Base-by-base conservation (phyloP, 37 sponge, comb jelly and placozoan species). In the Ephydatia muelleri region DNA sequence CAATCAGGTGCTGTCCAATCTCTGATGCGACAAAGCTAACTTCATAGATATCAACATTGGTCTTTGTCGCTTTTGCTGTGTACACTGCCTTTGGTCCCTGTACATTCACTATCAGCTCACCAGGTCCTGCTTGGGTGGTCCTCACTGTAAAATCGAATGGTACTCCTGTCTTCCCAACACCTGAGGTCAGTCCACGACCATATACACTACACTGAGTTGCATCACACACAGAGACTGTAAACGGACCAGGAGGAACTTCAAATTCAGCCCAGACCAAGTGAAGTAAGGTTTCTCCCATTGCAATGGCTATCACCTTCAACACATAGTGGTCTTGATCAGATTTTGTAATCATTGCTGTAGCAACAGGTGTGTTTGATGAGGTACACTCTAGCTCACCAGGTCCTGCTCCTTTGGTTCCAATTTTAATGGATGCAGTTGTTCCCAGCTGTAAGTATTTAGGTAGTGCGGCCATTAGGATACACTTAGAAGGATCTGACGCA, bases 391-490 rank as follows among this genome's bases (percentile, higher is more conserved):
- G 72, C 48, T 82, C 48, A 2, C 84, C 88, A 14, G 79, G 80
- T 12, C 94, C 94, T 38, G 83, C 91, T 30, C 65, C 66, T n/a
- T 84, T 90, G 66, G 82, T 93, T 76, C 78, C 73, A 34, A 93
- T 85, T 22, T 68, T 64, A 40, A 93, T 65, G 26, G 67, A 38
- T 21, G 78, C n/a, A n/a, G 43, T 81, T 22, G 82, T 78, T 26
- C 84, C 84, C 68, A 85, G 28, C 38, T 85, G 78, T 37, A 90
- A 74, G 87, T 66, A 70, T 30, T 80, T 65, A 37, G 76, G 30
- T 26, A 81, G 49, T 28, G 76, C 21, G 49, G 85, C 81, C 16
- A 76, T 37, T 29, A 90, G 39, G 29, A 69, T 38, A 23, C 80
- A 80, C 22, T 80, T 80, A 38, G 43, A 64, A 13, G 91, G 86